Base-by-base conservation (phyloP, 2,888 invertebrate genomes). In the Ferrisia virgata region DNA sequence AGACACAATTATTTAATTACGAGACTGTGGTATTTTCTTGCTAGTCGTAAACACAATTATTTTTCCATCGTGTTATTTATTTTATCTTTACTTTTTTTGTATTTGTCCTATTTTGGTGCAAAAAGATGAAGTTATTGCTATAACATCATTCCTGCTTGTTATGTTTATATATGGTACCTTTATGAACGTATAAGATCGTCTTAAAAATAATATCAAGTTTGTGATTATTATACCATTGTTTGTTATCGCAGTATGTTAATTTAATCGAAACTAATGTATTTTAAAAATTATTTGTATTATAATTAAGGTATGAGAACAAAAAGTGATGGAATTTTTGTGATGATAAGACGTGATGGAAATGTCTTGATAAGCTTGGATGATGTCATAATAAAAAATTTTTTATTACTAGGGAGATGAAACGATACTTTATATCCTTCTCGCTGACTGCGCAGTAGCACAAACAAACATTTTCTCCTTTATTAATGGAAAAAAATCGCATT, bases 11-110 rank as follows among this genome's bases (percentile, higher is more conserved):
- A 47, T 43, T 82, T 69, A 53, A 83, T 76, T 83, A 83, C 83
- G 36, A 83, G 83, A 83, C 83, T 83, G 83, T 83, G 83, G 83
- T 83, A 83, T 76, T 72, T 83, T 83, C 40, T 83, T 83, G 83
- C 83, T 83, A 83, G 83, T 83, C 83, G 72, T 82, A 72, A 82
- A 83, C 83, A 83, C 83, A 83, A 83, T 83, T 40, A 43, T 76
- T 72, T 76, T 43, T 72, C 76, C 83, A 47, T 76, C 72, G 40
- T 83, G 83, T 76, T 83, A 40, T 72, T 76, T 43, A 47, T 80
- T 80, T 43, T 80, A 47, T 18, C 53, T 80, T 80, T 80, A 47
- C 47, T 47, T 79, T 82, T 76, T 76, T 72, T 83, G 31, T 83
- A 72, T 76, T 72, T 43, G 72, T 40, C 13, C 28, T 82, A 18